Evolutionary conservation across 2,113 vertebrate genomes (phyloP), one percentile per base, ranked within the genome.

Genomic region (Lamprologus sp.): DNA sequence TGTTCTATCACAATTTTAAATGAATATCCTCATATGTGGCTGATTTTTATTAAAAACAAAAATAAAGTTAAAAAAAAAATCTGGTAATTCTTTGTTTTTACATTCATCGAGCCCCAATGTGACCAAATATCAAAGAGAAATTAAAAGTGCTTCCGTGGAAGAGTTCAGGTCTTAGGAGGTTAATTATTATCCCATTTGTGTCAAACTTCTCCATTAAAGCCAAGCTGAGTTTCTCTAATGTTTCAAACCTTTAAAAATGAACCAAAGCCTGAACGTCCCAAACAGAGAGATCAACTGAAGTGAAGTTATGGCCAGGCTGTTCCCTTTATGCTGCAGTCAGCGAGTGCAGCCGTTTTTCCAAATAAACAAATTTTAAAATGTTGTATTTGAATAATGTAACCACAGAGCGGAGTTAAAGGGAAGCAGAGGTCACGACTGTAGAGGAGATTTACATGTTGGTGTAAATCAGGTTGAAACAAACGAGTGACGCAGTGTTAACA

Each of bases 271-370:
- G 14, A 47, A 17, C 0, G 5, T 45, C 13, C n/a, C 58, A 70
- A 42, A 45, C 12, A 70, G n/a, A 1, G n/a, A 23, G 1, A 70
- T 45, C 12, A 26, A 10, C 65, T 45, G 37, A 23, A 15, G 37
- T 9, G 21, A 73, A 70, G 4, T 1, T 70, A 23, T 6, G 37
- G 12, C n/a, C 65, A 42, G 37, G 0, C 68, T 73, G 37, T 45
- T 45, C 65, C 1, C 6, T 26, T 45, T 15, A 23, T 4, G 37
- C 0, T 45, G 21, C 37, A 6, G 37, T 45, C 12, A 45, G 21
- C 0, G 6, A 35, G 17, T 40, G 35, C 5, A 70, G n/a, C n/a
- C 0, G 3, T 23, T 42, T 40, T 40, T 40, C 31, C 35, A 14
- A 0, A 40, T 70, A 70, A 73, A 73, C 40, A 73, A 23, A 10